Conservation (phyloP, 2,797 vertebrate species). For the Lithobates pipiens region DNA sequence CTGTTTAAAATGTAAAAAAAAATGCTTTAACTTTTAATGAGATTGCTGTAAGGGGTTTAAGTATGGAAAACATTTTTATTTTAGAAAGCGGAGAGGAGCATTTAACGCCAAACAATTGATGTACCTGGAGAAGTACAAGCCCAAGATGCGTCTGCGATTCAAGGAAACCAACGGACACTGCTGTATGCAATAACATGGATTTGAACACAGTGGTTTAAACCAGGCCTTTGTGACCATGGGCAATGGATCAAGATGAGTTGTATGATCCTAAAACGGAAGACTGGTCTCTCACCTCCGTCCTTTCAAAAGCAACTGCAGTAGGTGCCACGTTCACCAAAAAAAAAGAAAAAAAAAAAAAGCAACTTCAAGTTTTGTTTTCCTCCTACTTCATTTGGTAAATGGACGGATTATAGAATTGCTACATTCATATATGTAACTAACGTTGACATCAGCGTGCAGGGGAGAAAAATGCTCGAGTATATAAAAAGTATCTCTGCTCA, state of each 20-base stretch:
- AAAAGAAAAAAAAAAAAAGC: constrained; percentile 46
- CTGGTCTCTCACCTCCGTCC: constrained; percentile 66
- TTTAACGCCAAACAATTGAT: constrained; percentile 99
- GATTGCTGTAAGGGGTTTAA: background rate
- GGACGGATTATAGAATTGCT: background rate
- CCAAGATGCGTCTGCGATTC: constrained; percentile 97
- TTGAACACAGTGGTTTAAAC: constrained; percentile 67
- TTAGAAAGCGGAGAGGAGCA: constrained; percentile 97
- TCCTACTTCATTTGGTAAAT: constrained; percentile 60
- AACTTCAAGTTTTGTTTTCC: constrained; percentile 72
- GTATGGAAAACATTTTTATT: background rate
- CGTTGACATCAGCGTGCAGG: constrained; percentile 4
- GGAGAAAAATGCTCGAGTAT: background rate
- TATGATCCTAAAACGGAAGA: constrained; percentile 26
- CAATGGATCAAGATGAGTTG: constrained; percentile 67
- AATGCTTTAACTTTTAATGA: too few relatives aligned
- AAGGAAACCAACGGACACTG: constrained; percentile 95
- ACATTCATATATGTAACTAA: constrained; percentile 22
- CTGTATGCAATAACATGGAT: constrained; percentile 89
- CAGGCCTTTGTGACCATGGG: constrained; percentile 68
- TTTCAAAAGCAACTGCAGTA: constrained; percentile 69
- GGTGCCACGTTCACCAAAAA: constrained; percentile 65
- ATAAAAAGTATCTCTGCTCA: background rate
- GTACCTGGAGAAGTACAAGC: constrained; percentile 99
- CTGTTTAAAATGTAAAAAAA: too few relatives aligned